Evolutionary conservation across 2,113 vertebrate species (phyloP).

Genomic region (Cheirogaleus medius): DNA sequence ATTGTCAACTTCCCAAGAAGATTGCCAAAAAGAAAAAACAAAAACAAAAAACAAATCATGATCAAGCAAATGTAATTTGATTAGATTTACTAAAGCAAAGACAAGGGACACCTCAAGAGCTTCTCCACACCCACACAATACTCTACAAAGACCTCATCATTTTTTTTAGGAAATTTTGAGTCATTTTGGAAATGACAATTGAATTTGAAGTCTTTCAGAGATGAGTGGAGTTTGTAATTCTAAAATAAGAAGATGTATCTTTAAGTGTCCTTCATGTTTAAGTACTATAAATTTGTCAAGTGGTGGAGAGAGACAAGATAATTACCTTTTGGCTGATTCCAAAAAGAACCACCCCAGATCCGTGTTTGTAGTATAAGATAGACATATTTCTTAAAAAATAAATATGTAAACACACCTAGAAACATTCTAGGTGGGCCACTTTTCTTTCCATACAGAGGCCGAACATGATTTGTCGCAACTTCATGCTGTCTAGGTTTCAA

Average conservation of each 20-base stretch:
- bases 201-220: neutral
- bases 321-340: neutral
- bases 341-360: neutral
- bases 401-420: neutral
- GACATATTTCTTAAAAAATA: neutral
- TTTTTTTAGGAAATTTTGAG: neutral
- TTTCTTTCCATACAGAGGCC: neutral
- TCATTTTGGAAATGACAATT: neutral
- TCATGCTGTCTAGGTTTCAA: neutral
- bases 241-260: neutral
- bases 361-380: neutral
- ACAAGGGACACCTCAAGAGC: neutral
- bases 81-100: neutral
- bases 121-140: neutral
- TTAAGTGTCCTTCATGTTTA: neutral
- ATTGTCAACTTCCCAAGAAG: neutral
- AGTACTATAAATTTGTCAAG: neutral
- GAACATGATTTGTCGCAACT: neutral
- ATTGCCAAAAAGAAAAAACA: neutral
- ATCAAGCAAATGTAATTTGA: neutral
- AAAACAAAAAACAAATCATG: too few species aligned
- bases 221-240: neutral
- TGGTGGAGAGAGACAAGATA: neutral
- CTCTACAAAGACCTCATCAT: neutral
- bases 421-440: neutral